A percentile compares a stretch with the other conserved stretches of the same genome.
These are phyloP conservation scores for Ormyrus rosae DNA, from an alignment of 2,888 invertebrate genomes.

Conservation along the genomic window DNA sequence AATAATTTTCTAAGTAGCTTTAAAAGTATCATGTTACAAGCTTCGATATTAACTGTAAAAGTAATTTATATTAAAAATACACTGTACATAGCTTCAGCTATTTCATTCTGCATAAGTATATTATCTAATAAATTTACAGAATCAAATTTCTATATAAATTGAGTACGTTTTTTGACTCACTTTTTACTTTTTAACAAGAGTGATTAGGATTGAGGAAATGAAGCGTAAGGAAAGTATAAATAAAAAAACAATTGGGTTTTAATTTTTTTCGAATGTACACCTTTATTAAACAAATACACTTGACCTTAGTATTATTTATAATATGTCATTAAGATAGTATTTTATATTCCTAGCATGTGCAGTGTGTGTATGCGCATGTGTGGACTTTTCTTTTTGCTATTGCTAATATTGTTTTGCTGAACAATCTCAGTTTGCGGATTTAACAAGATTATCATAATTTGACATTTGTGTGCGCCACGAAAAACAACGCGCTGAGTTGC, in stretches of 20 bases:
- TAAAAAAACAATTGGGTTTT: slow-evolving; percentile 15
- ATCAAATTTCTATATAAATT: slow-evolving; percentile 55
- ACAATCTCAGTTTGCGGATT: slow-evolving; percentile 66
- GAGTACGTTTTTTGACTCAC: background rate
- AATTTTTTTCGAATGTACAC: slow-evolving; percentile 73
- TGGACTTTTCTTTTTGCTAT: slow-evolving; percentile 66
- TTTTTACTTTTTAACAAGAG: background rate
- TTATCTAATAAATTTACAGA: slow-evolving; percentile 53
- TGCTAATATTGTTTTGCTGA: slow-evolving; percentile 68
- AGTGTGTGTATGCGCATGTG: slow-evolving; percentile 74
- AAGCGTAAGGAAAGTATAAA: background rate
- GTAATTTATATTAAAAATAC: slow-evolving; percentile 48
- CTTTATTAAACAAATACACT: slow-evolving; percentile 77
- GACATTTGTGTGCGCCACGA: slow-evolving; percentile 73
- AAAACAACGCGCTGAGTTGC: slow-evolving; percentile 70
- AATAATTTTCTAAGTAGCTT: slow-evolving; percentile 54
- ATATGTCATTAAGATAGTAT: slow-evolving; percentile 72
- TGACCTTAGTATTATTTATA: slow-evolving; percentile 75
- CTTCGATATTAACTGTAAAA: slow-evolving; percentile 47
- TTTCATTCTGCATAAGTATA: slow-evolving; percentile 54
- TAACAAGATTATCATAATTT: slow-evolving; percentile 70
- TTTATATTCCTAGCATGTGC: slow-evolving; percentile 74
- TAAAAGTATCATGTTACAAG: slow-evolving; percentile 46
- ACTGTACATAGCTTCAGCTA: slow-evolving; percentile 54
- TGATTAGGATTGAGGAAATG: background rate